Conservation (phyloP, 2,888 invertebrate genomes). For the Acleris laterana region DNA sequence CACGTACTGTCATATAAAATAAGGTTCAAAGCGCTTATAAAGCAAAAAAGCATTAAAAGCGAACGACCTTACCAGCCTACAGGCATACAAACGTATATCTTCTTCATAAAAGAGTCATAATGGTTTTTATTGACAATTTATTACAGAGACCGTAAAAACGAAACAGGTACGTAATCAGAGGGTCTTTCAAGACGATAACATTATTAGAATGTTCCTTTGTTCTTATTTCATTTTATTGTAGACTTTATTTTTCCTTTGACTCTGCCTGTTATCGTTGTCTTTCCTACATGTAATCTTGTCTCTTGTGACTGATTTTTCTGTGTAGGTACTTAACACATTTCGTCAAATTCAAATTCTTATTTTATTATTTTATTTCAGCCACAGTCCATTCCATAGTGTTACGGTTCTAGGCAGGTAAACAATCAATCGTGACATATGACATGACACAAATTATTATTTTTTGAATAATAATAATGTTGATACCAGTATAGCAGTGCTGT, state of each 20-base stretch:
- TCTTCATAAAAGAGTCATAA: slow-evolving; percentile 52
- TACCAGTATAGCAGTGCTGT: too few relatives aligned
- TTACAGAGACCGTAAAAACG: slow-evolving; percentile 54
- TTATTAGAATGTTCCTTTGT: slow-evolving; percentile 22
- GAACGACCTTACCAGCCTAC: slow-evolving; percentile 15
- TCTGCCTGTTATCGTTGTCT: too few relatives aligned
- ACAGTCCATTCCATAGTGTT: too few relatives aligned
- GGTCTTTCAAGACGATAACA: slow-evolving; percentile 15
- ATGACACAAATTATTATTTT: too few relatives aligned
- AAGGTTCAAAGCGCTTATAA: slow-evolving; percentile 17
- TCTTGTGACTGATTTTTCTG: too few relatives aligned
- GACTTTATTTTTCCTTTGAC: background rate
- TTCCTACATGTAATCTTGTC: too few relatives aligned
- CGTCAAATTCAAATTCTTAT: too few relatives aligned
- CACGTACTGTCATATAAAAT: background rate
- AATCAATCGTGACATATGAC: too few relatives aligned
- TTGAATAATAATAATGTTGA: too few relatives aligned
- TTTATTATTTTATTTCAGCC: too few relatives aligned
- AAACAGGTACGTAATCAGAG: slow-evolving; percentile 30
- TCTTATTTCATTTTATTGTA: slow-evolving; percentile 2
- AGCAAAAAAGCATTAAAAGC: slow-evolving; percentile 22
- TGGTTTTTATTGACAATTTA: slow-evolving; percentile 57
- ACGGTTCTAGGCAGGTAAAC: too few relatives aligned
- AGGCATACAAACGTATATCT: slow-evolving; percentile 26
- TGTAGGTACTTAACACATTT: too few relatives aligned